Percentiles rank a stretch among this genome's conserved stretches.
phyloP scores from a whole-genome alignment of 2,113 vertebrate species.

The Actenoides lindsayi region DNA sequence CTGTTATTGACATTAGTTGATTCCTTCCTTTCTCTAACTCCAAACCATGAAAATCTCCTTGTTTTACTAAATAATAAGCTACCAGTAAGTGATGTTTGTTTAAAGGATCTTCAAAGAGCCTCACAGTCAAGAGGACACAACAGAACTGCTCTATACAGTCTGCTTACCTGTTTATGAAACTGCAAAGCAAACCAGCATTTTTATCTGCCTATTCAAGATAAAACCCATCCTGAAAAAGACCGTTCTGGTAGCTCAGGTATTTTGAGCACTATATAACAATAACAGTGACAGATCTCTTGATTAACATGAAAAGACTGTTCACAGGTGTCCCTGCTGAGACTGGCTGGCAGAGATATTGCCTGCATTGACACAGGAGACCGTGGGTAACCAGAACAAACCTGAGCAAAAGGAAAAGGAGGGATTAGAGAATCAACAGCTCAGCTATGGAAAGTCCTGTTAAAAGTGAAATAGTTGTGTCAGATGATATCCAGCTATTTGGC shows the following conservation, averaged over 20 bases:
- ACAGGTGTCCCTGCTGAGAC: not conserved
- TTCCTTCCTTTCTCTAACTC: not conserved
- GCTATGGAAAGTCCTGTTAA: not conserved
- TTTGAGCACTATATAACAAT: not conserved
- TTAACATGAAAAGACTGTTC: not conserved
- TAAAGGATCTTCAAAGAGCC: conserved; percentile 24
- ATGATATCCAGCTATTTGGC: not conserved
- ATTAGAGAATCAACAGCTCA: not conserved
- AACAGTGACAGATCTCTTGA: not conserved
- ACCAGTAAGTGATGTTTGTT: not conserved
- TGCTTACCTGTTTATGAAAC: conserved; percentile 31
- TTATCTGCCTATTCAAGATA: conserved; percentile 17
- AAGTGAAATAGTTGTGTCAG: not conserved
- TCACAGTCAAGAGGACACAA: not conserved
- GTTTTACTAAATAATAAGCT: conserved; percentile 46
- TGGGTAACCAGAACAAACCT: not conserved
- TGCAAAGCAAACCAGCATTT: conserved; percentile 24
- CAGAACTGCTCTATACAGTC: not conserved
- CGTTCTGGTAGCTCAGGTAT: not conserved
- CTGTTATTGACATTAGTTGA: not conserved
- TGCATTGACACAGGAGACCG: not conserved
- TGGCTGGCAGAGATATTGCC: not conserved
- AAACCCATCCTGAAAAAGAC: not conserved
- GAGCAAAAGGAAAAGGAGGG: not conserved
- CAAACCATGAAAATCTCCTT: not conserved